Base-by-base conservation (phyloP, 2,797 vertebrate species). In the Tragopan temminckii region DNA sequence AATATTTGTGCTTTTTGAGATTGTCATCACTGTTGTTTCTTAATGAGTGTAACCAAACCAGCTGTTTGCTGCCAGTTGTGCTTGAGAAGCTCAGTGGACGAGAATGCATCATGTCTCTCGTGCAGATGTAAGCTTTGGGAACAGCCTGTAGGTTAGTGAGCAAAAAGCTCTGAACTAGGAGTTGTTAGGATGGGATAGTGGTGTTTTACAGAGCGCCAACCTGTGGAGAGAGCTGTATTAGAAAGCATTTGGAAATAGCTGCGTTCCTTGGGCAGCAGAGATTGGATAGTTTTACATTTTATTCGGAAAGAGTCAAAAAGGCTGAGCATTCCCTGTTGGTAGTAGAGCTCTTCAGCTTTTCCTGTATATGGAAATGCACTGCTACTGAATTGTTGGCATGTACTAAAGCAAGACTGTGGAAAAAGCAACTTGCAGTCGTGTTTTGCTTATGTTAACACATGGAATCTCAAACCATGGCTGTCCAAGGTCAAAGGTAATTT, bases 291-390 rank as follows among this genome's bases (percentile, higher is more conserved):
- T 93, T 93, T 88, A 53, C 43, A 29, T 92, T 96, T 94, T 93
- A 63, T 95, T 94, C 93, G 1, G 93, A 94, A 94, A 91, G 90
- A 89, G 66, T 78, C 85, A 72, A 92, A 93, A 94, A 93, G 70
- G 83, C 82, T 95, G 79, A 90, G 74, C 91, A 52, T 93, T 94
- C 86, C 79, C 82, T 62, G 88, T 71, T 89, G 52, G 82, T 67
- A 69, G 82, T 89, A 33, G 46, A 71, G 84, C 93, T 92, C 94
- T 77, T 87, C 80, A 90, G 13, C 91, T 94, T 93, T 91, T 97
- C 85, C 93, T 97, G 24, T 91, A 94, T 79, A 50, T 93, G 92
- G 96, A 97, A 95, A 80, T 81, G 53, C 91, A 20, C 59, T 95
- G 94, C 95, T 96, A 92, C 95, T 64, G 66, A 69, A 75, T 11